A percentile compares a stretch with the other conserved stretches of the same genome.
Evolutionary conservation across 2,797 vertebrate genomes (phyloP).

Genomic region (Gymnothorax reevesii): DNA sequence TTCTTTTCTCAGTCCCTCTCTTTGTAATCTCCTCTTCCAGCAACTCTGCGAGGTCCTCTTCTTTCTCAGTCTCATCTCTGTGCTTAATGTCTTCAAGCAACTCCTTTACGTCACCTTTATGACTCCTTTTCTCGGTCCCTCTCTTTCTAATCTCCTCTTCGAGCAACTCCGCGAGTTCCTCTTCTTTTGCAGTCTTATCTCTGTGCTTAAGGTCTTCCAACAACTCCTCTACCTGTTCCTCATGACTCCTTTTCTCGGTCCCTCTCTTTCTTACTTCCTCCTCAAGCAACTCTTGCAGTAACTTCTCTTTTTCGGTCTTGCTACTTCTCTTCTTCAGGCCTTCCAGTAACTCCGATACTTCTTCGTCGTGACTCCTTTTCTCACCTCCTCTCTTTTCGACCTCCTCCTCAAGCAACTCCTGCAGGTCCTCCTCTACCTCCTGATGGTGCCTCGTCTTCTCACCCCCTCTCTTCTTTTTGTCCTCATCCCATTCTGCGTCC

Average conservation of each 20-base stretch:
- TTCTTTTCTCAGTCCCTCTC: not conserved
- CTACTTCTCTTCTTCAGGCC: conserved; percentile 61
- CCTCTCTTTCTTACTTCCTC: conserved; percentile 27
- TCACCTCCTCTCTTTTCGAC: not conserved
- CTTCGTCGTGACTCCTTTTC: conserved; percentile 50
- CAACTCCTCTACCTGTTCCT: conserved; percentile 28
- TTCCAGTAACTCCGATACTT: conserved; percentile 63
- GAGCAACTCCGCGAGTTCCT: conserved; percentile 35
- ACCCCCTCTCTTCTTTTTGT: not conserved
- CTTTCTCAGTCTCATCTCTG: conserved; percentile 18
- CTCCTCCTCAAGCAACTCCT: not conserved
- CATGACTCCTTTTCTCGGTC: not conserved
- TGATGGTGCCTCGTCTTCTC: not conserved
- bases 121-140: conserved; percentile 39
- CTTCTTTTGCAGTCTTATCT: not conserved
- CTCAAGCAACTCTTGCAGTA: conserved; percentile 42
- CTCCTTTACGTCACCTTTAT: conserved; percentile 48
- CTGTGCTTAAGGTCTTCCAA: not conserved
- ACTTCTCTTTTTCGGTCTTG: conserved; percentile 48
- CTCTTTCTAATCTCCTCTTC: conserved; percentile 17
- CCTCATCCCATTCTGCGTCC: conserved; percentile 6
- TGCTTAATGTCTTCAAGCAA: not conserved
- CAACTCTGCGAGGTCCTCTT: conserved; percentile 25
- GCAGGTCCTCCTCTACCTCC: not conserved
- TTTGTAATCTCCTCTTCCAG: conserved; percentile 13